Conservation (phyloP, 2,113 vertebrate species). For the Alaudala cheleensis region DNA sequence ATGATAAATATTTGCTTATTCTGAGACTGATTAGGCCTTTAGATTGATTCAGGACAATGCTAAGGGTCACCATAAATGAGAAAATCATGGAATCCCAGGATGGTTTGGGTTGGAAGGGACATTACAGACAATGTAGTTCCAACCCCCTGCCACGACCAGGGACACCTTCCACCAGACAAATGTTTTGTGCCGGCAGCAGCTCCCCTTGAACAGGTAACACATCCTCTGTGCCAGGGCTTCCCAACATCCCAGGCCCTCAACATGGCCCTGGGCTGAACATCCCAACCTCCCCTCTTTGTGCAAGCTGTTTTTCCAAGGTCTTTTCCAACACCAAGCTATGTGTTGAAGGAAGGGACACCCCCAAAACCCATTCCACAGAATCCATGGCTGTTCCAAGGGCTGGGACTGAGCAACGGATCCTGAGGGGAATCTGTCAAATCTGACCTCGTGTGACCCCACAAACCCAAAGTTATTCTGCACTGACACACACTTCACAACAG, state of each 20-base stretch:
- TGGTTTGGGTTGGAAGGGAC: background rate
- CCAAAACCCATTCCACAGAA: background rate
- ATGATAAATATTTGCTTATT: conserved; percentile 30
- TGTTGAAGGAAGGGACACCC: background rate
- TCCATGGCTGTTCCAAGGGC: rapidly evolving
- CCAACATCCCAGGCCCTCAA: background rate
- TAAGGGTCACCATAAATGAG: background rate
- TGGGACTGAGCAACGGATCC: background rate
- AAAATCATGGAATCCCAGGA: background rate
- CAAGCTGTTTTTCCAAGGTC: background rate
- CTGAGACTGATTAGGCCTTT: background rate
- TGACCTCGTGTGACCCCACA: background rate
- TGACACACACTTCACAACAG: rapidly evolving
- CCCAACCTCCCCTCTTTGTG: background rate
- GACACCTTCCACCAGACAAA: background rate
- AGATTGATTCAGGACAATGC: background rate
- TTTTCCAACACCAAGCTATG: background rate
- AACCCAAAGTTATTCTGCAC: too few relatives aligned
- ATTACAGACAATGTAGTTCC: background rate
- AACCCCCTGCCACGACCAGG: background rate
- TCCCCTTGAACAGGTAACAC: background rate
- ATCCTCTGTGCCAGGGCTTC: background rate
- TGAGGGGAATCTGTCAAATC: background rate
- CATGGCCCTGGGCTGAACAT: rapidly evolving
- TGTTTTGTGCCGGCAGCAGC: background rate